Percentiles rank a stretch among this genome's conserved stretches.
These are phyloP conservation scores for Micromys minutus DNA, from an alignment of 2,113 vertebrate genomes.

Conservation along the genomic window DNA sequence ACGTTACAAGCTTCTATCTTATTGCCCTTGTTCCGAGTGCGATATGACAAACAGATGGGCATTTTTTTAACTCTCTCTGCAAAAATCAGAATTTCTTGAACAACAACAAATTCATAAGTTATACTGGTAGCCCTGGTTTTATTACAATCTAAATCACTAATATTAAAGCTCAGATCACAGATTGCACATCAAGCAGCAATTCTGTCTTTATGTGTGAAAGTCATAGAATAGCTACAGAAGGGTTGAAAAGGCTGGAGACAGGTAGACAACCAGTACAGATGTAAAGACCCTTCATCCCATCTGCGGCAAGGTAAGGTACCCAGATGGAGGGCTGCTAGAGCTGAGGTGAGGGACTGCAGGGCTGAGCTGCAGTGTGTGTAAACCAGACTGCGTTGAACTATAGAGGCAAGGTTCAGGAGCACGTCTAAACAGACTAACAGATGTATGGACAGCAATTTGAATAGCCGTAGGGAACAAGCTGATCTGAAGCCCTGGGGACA, in stretches of 20 bases:
- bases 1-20: slow-evolving; percentile 37
- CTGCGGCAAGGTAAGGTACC: neutral
- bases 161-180: neutral
- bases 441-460: neutral
- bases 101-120: neutral
- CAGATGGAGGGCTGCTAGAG: neutral
- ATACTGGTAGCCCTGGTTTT: neutral
- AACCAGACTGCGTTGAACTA: neutral
- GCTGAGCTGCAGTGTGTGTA: neutral
- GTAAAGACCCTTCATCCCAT: neutral
- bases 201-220: neutral
- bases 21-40: slow-evolving; percentile 12
- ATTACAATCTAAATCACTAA: neutral
- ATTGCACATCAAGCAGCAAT: neutral
- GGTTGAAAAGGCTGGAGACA: neutral
- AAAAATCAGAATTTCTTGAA: neutral
- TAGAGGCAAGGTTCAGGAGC: neutral
- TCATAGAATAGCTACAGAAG: neutral
- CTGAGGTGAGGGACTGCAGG: neutral
- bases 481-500: neutral
- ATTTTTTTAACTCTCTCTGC: neutral
- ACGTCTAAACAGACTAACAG: neutral
- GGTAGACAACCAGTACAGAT: neutral
- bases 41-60: neutral
- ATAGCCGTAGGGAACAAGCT: neutral